phyloP scores from a whole-genome alignment of 1,140 invertebrate species.

The Anastatus disparis region DNA sequence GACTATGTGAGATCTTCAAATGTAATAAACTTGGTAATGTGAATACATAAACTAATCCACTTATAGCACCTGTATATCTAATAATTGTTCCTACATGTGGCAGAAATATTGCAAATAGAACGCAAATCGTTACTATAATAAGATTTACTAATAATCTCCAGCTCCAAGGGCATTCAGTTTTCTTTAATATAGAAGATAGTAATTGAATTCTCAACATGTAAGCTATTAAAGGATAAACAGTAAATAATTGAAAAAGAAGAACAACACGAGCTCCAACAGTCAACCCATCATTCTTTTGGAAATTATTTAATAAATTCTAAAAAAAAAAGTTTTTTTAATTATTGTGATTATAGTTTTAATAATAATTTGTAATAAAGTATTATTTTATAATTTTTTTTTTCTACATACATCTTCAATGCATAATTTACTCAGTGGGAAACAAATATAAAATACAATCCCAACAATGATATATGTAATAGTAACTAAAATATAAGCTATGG shows the following conservation, averaged over 20 bases:
- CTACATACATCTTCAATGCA: slow-evolving; percentile 92
- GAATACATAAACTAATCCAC: slow-evolving; percentile 89
- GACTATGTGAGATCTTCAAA: slow-evolving; percentile 73
- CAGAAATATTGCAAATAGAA: slow-evolving; percentile 86
- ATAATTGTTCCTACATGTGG: slow-evolving; percentile 90
- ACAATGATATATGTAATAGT: slow-evolving; percentile 86
- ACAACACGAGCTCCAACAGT: slow-evolving; percentile 84
- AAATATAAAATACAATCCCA: slow-evolving; percentile 83
- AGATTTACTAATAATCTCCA: slow-evolving; percentile 70
- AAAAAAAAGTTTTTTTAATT: slow-evolving; percentile 55
- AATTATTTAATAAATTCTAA: slow-evolving; percentile 94
- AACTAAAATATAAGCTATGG: slow-evolving; percentile 85
- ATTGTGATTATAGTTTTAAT: too few relatives aligned
- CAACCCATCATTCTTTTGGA: slow-evolving; percentile 80
- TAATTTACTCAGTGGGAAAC: slow-evolving; percentile 84
- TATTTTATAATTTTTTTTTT: neutral
- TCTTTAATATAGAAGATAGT: slow-evolving; percentile 69
- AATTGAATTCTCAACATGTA: slow-evolving; percentile 87
- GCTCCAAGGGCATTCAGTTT: slow-evolving; percentile 64
- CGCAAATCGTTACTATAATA: slow-evolving; percentile 73
- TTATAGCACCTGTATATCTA: slow-evolving; percentile 88
- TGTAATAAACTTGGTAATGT: slow-evolving; percentile 82
- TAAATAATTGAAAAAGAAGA: slow-evolving; percentile 88
- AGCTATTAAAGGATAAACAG: slow-evolving; percentile 87
- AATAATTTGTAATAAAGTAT: too few relatives aligned